phyloP scores from a whole-genome alignment of 2,113 vertebrate species.

The Hyla sarda region DNA sequence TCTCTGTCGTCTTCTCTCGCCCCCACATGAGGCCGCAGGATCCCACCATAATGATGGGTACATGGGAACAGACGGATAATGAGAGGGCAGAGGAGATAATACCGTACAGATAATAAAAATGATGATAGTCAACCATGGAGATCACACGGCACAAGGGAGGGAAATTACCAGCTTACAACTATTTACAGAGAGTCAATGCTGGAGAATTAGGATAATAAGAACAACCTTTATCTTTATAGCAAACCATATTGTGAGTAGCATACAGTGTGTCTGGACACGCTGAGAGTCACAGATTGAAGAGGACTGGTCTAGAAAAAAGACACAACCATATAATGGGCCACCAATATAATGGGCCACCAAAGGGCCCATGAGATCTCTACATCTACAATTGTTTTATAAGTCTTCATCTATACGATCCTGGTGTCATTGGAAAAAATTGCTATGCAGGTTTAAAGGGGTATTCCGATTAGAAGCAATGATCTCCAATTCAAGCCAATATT shows the following conservation, averaged over 20 bases:
- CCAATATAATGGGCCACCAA: too few species aligned
- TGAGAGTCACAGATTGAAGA: too few species aligned
- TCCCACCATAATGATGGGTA: neutral
- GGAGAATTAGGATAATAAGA: neutral
- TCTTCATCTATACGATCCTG: too few species aligned
- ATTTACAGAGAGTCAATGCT: neutral
- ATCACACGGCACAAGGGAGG: neutral
- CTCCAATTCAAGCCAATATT: too few species aligned
- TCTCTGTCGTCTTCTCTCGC: neutral
- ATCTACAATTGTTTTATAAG: too few species aligned
- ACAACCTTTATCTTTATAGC: neutral
- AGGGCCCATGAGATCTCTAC: too few species aligned
- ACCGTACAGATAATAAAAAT: neutral
- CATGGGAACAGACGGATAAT: conserved; percentile 25
- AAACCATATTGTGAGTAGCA: neutral
- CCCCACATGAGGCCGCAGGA: neutral
- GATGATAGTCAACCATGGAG: neutral
- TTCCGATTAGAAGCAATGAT: too few species aligned
- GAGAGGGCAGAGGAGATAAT: neutral
- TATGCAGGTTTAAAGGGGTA: too few species aligned
- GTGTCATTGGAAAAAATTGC: too few species aligned
- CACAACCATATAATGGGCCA: too few species aligned
- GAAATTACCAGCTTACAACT: neutral
- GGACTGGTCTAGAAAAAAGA: too few species aligned
- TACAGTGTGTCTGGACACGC: too few species aligned